Evolutionary conservation across 2,797 vertebrate genomes (phyloP).

Genomic region (Galaxias olidus): DNA sequence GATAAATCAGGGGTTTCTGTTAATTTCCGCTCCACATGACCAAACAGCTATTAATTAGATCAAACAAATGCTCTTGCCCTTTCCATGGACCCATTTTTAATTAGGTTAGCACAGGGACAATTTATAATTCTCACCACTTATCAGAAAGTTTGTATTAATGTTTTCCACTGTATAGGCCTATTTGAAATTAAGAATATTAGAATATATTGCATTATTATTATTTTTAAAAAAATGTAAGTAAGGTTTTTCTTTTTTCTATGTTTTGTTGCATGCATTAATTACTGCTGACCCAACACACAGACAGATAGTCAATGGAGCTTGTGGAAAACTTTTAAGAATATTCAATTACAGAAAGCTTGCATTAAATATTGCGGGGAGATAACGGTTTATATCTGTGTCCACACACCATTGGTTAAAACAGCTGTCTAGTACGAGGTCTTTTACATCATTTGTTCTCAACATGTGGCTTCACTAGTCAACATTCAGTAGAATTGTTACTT

Average conservation of each 20-base stretch:
- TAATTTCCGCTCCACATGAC: slow-evolving; percentile 10
- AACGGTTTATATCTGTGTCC: too few relatives aligned
- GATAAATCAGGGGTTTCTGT: slow-evolving; percentile 36
- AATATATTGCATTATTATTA: too few relatives aligned
- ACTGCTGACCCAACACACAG: too few relatives aligned
- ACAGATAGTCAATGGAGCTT: too few relatives aligned
- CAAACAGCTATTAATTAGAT: slow-evolving; percentile 45
- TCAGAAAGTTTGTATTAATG: slow-evolving; percentile 49
- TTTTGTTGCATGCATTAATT: too few relatives aligned
- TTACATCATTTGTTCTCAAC: slow-evolving; percentile 48
- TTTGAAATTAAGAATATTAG: slow-evolving; percentile 26
- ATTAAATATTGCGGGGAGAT: too few relatives aligned
- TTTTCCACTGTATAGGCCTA: slow-evolving; percentile 20
- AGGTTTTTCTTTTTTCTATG: too few relatives aligned
- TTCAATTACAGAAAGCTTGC: too few relatives aligned
- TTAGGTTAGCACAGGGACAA: slow-evolving; percentile 28
- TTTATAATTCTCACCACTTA: slow-evolving; percentile 34
- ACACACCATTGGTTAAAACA: too few relatives aligned
- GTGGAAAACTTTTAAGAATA: too few relatives aligned
- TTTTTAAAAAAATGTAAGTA: too few relatives aligned
- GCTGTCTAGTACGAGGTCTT: slow-evolving; percentile 28
- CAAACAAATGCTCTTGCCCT: slow-evolving; percentile 33
- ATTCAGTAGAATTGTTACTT: slow-evolving; percentile 30
- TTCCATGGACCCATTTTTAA: slow-evolving; percentile 43
- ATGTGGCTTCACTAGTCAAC: not conserved